Percentiles rank a stretch among this genome's conserved stretches.
Conservation (phyloP, 2,113 vertebrate species). For the Thryonomys swinderianus region DNA sequence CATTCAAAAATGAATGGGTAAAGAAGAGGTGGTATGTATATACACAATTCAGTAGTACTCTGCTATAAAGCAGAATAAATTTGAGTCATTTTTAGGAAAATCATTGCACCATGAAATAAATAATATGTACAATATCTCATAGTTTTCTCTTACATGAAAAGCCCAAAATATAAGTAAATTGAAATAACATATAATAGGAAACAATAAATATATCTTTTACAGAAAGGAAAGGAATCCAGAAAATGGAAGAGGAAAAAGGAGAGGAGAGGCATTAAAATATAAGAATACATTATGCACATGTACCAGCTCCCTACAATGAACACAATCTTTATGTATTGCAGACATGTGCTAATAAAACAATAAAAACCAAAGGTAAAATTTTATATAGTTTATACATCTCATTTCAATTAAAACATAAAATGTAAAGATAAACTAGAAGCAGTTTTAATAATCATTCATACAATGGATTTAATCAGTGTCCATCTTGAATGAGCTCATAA, state of each 20-base stretch:
- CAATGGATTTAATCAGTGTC: neutral
- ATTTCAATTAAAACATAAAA: conserved; percentile 40
- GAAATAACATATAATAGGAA: neutral
- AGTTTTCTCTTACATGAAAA: neutral
- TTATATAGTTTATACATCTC: neutral
- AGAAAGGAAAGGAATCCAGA: neutral
- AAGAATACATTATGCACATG: neutral
- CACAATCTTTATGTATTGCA: neutral
- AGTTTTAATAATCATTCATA: neutral
- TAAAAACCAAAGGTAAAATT: neutral
- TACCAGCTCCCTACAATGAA: neutral
- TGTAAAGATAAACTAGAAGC: neutral
- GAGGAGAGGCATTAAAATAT: neutral
- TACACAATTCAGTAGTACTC: neutral
- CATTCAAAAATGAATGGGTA: neutral
- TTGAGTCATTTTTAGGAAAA: neutral
- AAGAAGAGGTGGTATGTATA: neutral
- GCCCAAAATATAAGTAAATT: neutral
- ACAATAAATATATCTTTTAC: neutral
- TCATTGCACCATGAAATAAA: neutral
- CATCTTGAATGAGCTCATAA: neutral
- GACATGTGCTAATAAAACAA: neutral
- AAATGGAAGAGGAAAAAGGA: neutral
- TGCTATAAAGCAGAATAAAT: neutral
- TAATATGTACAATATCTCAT: neutral